Percentiles rank a stretch among this genome's conserved stretches.
Conservation (phyloP, 2,113 vertebrate species). For the Laterallus jamaicensis region DNA sequence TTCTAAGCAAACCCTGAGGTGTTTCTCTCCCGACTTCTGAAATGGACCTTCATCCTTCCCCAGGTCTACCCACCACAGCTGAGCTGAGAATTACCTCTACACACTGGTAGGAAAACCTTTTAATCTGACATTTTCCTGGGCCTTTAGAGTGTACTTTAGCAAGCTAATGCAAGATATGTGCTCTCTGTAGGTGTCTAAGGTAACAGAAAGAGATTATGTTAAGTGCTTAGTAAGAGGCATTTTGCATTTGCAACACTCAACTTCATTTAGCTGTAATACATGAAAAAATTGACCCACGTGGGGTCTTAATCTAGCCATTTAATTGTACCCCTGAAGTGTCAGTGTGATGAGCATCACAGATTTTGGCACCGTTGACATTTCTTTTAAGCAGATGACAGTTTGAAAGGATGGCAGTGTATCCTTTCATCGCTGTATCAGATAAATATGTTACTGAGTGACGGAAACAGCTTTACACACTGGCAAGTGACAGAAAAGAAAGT, state of each 20-base stretch:
- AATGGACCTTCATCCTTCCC: background rate
- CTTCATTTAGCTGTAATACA: constrained; percentile 23
- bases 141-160: background rate
- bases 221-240: constrained; percentile 48
- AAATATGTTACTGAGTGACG: background rate
- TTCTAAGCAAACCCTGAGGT: background rate
- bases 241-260: constrained; percentile 48
- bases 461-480: background rate
- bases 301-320: constrained; percentile 18
- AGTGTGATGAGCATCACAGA: constrained; percentile 4
- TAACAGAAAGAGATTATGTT: constrained; percentile 40
- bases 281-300: constrained; percentile 30
- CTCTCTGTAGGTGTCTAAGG: constrained; percentile 4
- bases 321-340: constrained; percentile 45
- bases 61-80: background rate
- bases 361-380: constrained; percentile 56
- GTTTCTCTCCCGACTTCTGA: background rate
- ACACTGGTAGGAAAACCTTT: background rate
- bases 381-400: constrained; percentile 55
- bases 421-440: constrained; percentile 19
- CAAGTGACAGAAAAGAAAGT: constrained; percentile 8
- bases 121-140: background rate
- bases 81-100: background rate
- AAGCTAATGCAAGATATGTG: background rate
- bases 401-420: background rate